Evolutionary conservation across 2,797 vertebrate species (phyloP), one percentile per base, ranked within the genome.

Genomic region (Scolopax rusticola): DNA sequence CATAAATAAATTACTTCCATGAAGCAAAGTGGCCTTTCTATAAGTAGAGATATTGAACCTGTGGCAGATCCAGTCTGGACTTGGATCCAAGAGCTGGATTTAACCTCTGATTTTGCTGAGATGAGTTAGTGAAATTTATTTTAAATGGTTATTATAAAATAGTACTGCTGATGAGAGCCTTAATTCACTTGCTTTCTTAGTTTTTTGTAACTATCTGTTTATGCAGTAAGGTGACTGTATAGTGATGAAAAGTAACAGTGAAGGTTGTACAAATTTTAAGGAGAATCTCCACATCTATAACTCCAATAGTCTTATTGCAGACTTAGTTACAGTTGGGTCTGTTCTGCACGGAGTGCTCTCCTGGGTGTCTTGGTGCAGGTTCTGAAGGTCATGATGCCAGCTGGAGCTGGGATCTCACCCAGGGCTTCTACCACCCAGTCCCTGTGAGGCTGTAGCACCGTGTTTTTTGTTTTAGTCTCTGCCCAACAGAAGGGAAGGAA

Each of bases 351-450:
- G 24, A 36, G 5, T 19, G 4, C 3, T 71, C 33, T 45, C 45
- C 17, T 19, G 27, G 3, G 5, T 32, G 9, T 54, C 38, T 23
- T 51, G 19, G 11, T 32, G 3, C 11, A 25, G 40, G 15, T 68
- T 28, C 23, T 1, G 1, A 65, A 70, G 38, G 38, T 38, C 0
- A 0, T 19, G 5, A 5, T 53, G 7, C 18, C 65, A 68, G 8
- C 33, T 63, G 70, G n/a, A 85, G 9, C 50, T 69, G 21, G 15
- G 33, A 40, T 82, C 60, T 87, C 27, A 9, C 24, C 12, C n/a
- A 20, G 2, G 38, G 8, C 5, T 78, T 78, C 36, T 73, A 8
- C 16, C 2, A 0, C 28, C 15, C 3, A 7, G 38, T 18, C 6
- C 5, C 12, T 57, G 43, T 6, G 36, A 77, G 15, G 11, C 8